These are phyloP conservation scores for Lycocorax pyrrhopterus DNA, from an alignment of 2,113 vertebrate genomes.

Conservation along the genomic window DNA sequence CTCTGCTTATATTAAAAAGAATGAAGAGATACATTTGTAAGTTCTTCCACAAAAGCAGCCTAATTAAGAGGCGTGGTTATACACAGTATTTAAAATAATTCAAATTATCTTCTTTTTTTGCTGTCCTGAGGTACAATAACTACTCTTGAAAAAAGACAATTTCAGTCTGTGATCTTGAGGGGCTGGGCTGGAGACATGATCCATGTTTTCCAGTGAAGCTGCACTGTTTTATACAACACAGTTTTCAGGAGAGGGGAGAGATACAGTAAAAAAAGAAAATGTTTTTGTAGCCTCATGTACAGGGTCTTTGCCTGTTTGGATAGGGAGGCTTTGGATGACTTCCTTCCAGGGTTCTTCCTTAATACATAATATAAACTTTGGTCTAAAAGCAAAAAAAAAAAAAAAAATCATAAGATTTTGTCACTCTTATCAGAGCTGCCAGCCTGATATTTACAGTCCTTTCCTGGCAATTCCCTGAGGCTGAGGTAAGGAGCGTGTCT, in stretches of 20 bases:
- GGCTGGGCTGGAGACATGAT: not conserved
- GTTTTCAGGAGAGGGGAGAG: not conserved
- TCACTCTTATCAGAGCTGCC: not conserved
- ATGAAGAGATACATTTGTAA: not conserved
- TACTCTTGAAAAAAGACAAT: not conserved
- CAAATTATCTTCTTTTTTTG: not conserved
- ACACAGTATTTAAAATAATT: not conserved
- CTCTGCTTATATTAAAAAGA: not conserved
- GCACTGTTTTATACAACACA: not conserved
- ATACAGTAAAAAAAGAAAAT: not conserved
- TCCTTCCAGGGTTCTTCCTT: not conserved
- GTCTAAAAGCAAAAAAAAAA: not conserved
- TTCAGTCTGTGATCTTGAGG: not conserved
- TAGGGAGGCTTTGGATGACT: not conserved
- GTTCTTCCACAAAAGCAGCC: not conserved
- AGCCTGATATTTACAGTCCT: not conserved
- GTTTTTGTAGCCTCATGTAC: not conserved
- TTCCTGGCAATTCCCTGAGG: not conserved
- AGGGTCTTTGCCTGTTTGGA: not conserved
- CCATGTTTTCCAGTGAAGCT: not conserved
- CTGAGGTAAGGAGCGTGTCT: not conserved
- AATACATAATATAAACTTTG: not conserved
- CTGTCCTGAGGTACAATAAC: not conserved
- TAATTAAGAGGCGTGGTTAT: not conserved
- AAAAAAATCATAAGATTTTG: not conserved